Conservation (phyloP, 2,113 vertebrate species). For the Dascyllus trimaculatus region DNA sequence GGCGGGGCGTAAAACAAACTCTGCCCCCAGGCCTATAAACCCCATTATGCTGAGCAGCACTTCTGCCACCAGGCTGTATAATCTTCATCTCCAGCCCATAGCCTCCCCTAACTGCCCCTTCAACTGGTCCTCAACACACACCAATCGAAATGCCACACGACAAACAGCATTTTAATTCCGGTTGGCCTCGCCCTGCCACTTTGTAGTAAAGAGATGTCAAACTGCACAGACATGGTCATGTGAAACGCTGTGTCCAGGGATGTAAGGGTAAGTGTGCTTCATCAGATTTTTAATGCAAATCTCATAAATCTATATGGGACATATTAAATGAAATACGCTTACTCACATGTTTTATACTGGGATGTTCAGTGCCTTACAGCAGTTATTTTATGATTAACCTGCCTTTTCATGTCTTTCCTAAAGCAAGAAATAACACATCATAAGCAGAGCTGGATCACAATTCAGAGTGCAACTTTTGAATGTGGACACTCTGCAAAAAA, state of each 20-base stretch:
- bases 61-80: constrained; percentile 62
- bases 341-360: background rate
- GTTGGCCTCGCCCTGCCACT: background rate
- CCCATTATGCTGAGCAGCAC: constrained; percentile 69
- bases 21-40: constrained; percentile 64
- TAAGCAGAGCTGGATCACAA: no score
- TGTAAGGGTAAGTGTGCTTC: constrained; percentile 21
- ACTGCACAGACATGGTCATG: background rate
- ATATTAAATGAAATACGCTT: background rate
- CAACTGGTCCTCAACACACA: constrained; percentile 31
- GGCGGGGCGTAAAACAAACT: constrained; percentile 66
- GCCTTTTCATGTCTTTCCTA: no score
- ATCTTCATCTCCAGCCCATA: constrained; percentile 40
- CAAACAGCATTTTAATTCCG: constrained; percentile 14
- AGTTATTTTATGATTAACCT: constrained; percentile 1
- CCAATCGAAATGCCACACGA: constrained; percentile 29
- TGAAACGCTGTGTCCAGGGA: background rate
- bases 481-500: no score
- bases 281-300: constrained; percentile 33
- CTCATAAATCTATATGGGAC: constrained; percentile 32
- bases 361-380: background rate
- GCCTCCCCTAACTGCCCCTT: constrained; percentile 18
- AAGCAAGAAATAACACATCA: no score
- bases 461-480: no score
- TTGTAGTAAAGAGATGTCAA: constrained; percentile 7